phyloP scores from a whole-genome alignment of 2,888 invertebrate genomes.

The Drosophila suboccidentalis region DNA sequence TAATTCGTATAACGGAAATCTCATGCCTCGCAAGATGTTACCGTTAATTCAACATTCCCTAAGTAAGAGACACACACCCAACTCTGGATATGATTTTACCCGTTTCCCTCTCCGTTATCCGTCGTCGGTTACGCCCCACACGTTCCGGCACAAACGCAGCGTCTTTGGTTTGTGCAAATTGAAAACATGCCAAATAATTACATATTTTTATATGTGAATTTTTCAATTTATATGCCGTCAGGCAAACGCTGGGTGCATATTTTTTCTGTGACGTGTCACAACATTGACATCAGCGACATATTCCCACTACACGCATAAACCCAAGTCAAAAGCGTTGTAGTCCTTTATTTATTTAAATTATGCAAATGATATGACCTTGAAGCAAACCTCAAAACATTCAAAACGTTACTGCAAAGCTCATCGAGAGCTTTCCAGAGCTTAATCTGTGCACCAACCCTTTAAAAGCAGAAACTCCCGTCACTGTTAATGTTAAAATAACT shows the following conservation, averaged over 20 bases:
- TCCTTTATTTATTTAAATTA: conserved; percentile 50
- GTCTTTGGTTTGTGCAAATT: conserved; percentile 69
- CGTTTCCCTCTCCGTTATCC: not conserved
- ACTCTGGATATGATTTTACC: not conserved
- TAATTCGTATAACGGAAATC: conserved; percentile 73
- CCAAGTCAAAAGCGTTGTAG: conserved; percentile 38
- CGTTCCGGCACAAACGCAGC: conserved; percentile 1
- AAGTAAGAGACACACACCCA: conserved; percentile 7
- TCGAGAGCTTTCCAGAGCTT: not conserved
- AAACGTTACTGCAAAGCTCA: not conserved
- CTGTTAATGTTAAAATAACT: not conserved
- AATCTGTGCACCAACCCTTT: not conserved
- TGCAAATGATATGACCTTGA: conserved; percentile 55
- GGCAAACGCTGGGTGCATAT: conserved; percentile 66
- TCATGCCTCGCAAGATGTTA: conserved; percentile 14
- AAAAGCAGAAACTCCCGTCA: no score
- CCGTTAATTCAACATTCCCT: conserved; percentile 14
- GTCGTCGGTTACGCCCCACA: not conserved
- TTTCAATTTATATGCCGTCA: conserved; percentile 81
- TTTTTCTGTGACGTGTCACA: conserved; percentile 55
- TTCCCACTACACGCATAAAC: conserved; percentile 50
- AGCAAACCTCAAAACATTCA: conserved; percentile 7
- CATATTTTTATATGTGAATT: conserved; percentile 78
- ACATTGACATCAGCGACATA: conserved; percentile 61
- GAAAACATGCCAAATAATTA: conserved; percentile 77